A percentile compares a stretch with the other conserved stretches of the same genome.
Conservation (phyloP, 2,797 vertebrate genomes). For the Anableps anableps region DNA sequence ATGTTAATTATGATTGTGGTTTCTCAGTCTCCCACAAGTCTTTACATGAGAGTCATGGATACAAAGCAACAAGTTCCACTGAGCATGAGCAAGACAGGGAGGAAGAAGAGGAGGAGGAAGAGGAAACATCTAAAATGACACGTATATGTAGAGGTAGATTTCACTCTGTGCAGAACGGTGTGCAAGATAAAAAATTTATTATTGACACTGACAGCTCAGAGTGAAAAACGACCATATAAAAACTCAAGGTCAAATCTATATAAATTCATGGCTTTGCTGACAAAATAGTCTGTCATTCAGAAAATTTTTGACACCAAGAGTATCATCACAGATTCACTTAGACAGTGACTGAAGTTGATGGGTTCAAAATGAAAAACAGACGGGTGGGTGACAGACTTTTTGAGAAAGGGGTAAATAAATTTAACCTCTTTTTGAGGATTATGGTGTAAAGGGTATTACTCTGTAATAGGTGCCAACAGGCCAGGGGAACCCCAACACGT, state of each 20-base stretch:
- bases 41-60: conserved; percentile 21
- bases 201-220: conserved; percentile 27
- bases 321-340: conserved; percentile 37
- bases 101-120: conserved; percentile 16
- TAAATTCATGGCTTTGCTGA: conserved; percentile 31
- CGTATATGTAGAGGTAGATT: conserved; percentile 10
- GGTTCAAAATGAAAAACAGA: conserved; percentile 19
- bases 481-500: conserved; percentile 19
- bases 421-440: conserved; percentile 1
- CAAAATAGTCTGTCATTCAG: conserved; percentile 42
- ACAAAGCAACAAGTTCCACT: conserved; percentile 26
- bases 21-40: conserved; percentile 40
- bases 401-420: conserved; percentile 20
- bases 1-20: conserved; percentile 21
- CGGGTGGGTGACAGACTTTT: conserved; percentile 12
- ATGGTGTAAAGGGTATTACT: conserved; percentile 19
- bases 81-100: conserved; percentile 17
- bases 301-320: conserved; percentile 20
- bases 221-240: conserved; percentile 23
- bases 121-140: conserved; percentile 25
- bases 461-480: conserved; percentile 35
- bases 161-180: background rate
- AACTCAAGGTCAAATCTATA: conserved; percentile 23
- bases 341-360: conserved; percentile 29
- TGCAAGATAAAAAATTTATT: conserved; percentile 21